These are phyloP conservation scores for Drosophila eugracilis DNA, from an alignment of 1,140 invertebrate genomes.

Conservation along the genomic window DNA sequence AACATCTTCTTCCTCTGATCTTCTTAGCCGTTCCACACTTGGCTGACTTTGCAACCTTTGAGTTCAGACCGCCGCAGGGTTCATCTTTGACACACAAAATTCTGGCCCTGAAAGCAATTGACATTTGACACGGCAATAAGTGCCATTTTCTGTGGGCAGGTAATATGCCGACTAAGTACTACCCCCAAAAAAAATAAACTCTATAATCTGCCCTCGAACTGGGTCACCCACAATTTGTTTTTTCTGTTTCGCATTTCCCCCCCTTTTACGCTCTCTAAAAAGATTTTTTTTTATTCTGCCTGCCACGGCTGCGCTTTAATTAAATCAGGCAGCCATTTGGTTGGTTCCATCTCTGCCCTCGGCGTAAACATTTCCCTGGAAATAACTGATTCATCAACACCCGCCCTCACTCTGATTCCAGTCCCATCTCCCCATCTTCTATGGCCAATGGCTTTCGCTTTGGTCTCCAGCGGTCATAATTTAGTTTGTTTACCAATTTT, in stretches of 20 bases:
- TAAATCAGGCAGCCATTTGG: slow-evolving; percentile 53
- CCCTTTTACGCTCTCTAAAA: slow-evolving; percentile 37
- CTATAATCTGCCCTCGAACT: slow-evolving; percentile 44
- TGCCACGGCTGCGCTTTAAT: slow-evolving; percentile 55
- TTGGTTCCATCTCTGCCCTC: slow-evolving; percentile 16
- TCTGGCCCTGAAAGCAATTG: slow-evolving; percentile 58
- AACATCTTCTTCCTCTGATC: slow-evolving; percentile 40
- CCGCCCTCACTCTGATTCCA: no score
- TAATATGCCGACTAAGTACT: slow-evolving; percentile 11
- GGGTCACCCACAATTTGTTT: slow-evolving; percentile 46
- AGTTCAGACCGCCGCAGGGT: slow-evolving; percentile 24
- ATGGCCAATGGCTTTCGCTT: slow-evolving; percentile 66
- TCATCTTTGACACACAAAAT: slow-evolving; percentile 58
- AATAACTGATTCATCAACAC: slow-evolving; percentile 24
- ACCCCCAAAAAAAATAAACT: slow-evolving; percentile 20
- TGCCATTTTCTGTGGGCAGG: slow-evolving; percentile 33
- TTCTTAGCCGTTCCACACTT: slow-evolving; percentile 48
- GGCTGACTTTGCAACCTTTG: slow-evolving; percentile 59
- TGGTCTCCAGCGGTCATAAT: slow-evolving; percentile 22
- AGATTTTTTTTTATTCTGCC: slow-evolving; percentile 57
- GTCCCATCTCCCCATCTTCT: no score
- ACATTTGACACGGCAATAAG: slow-evolving; percentile 63
- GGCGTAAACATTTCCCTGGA: slow-evolving; percentile 17
- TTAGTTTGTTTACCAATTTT: slow-evolving; percentile 38
- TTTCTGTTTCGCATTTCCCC: slow-evolving; percentile 19